Base-by-base conservation (phyloP, 2,797 vertebrate species). In the Valencia hispanica region DNA sequence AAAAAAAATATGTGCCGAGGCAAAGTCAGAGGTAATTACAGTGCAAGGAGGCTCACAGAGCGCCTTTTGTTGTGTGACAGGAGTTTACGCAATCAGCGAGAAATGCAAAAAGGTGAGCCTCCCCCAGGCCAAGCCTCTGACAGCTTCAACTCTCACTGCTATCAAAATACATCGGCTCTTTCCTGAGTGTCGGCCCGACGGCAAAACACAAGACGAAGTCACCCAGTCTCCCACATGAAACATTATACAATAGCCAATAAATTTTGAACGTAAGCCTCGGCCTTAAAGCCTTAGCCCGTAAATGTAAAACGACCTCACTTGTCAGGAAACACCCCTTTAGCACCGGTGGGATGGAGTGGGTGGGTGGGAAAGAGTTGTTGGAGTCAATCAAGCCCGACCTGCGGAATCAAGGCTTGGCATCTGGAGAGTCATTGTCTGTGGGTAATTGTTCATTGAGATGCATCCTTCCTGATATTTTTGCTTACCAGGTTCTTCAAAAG, bases 251-350 rank as follows among this genome's bases (percentile, higher is more conserved):
- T 88, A 84, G 92, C 90, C 92, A 91, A 90, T 92, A 88, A 91
- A 92, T 86, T 83, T 69, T 88, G 53, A 91, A 92, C 90, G 84
- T 78, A 88, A 91, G 90, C 84, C 84, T 70, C 72, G 89, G 88
- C 92, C 89, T 92, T 92, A 92, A 92, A 94, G 86, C 91, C 86
- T 90, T 86, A 89, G 90, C 88, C 79, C 87, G 84, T 84, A 82
- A 87, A 92, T 89, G 92, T 92, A 93, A 93, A 91, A 91, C 77
- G 84, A 94, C 82, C 91, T 87, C 74, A 70, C 84, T 90, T 93
- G 91, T 93, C 88, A 93, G 90, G 91, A 93, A 92, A 93, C 90
- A 92, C 90, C 91, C 89, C 87, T 88, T 93, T 92, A 94, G 93
- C 86, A 78, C 84, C 73, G 45, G 78, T 32, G 78, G 85, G 87